These are phyloP conservation scores for Pelodiscus sinensis DNA, from an alignment of 2,113 vertebrate genomes.

Conservation along the genomic window DNA sequence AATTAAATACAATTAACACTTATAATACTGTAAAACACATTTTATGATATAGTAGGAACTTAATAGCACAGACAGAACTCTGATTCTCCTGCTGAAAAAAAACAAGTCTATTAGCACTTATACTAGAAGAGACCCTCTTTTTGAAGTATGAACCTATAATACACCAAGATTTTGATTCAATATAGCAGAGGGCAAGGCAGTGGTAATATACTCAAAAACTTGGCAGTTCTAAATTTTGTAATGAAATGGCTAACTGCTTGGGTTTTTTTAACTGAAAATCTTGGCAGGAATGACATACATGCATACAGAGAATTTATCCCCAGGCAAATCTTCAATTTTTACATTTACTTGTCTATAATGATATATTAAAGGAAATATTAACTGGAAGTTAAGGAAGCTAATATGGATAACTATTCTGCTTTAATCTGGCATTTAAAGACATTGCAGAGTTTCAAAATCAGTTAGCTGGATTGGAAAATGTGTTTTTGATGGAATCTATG, in stretches of 20 bases:
- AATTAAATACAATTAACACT: neutral
- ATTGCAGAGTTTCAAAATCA: neutral
- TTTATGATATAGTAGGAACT: neutral
- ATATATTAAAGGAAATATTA: neutral
- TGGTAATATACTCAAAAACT: neutral
- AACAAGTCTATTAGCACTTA: neutral
- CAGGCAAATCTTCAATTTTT: neutral
- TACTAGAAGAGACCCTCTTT: neutral
- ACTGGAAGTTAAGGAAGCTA: neutral
- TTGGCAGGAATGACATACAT: neutral
- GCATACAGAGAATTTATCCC: no score
- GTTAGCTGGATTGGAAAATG: neutral
- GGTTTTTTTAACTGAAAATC: neutral
- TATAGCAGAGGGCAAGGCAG: neutral
- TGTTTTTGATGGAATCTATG: neutral
- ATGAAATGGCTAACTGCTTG: neutral
- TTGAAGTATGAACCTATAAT: neutral
- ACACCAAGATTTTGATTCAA: neutral
- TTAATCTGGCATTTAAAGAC: neutral
- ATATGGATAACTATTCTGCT: neutral
- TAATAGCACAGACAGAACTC: neutral
- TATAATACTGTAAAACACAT: neutral
- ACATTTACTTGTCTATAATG: neutral
- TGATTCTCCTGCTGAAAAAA: neutral
- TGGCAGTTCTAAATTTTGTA: neutral